Percentiles rank a stretch among this genome's conserved stretches.
phyloP scores from a whole-genome alignment of 2,113 vertebrate species.

The Kryptolebias marmoratus region DNA sequence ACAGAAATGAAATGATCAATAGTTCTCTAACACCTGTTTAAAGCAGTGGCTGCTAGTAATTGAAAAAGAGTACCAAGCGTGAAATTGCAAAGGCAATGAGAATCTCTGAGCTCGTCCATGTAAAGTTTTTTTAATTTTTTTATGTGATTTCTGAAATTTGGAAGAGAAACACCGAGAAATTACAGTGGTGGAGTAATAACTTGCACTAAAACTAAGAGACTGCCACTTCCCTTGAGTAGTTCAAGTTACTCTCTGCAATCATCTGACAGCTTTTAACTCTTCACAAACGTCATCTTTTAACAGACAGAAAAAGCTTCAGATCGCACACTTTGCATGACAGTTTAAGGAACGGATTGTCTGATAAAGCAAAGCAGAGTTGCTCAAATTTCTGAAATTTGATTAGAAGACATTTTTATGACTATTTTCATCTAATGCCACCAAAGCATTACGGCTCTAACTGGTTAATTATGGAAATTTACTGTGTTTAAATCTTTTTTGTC shows the following conservation, averaged over 20 bases:
- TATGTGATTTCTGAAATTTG: background rate
- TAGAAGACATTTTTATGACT: too few relatives aligned
- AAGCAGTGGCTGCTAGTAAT: background rate
- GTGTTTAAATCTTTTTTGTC: background rate
- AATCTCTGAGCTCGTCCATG: background rate
- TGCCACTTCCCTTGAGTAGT: too few relatives aligned
- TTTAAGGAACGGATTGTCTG: too few relatives aligned
- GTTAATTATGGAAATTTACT: background rate
- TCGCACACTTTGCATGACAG: too few relatives aligned
- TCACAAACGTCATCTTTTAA: too few relatives aligned
- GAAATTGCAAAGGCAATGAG: background rate
- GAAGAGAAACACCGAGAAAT: background rate
- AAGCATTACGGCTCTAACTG: background rate
- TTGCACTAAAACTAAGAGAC: too few relatives aligned
- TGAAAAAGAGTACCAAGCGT: background rate
- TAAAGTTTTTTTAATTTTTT: background rate
- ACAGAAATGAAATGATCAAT: background rate
- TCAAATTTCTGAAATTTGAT: too few relatives aligned
- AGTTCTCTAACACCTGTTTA: background rate
- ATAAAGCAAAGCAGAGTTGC: too few relatives aligned
- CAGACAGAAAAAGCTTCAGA: too few relatives aligned
- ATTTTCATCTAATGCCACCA: background rate
- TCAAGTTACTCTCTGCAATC: too few relatives aligned
- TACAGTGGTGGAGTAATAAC: too few relatives aligned
- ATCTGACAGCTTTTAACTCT: too few relatives aligned